Conservation (phyloP, 2,888 invertebrate genomes). For the Xestoiulus laeticollis region DNA sequence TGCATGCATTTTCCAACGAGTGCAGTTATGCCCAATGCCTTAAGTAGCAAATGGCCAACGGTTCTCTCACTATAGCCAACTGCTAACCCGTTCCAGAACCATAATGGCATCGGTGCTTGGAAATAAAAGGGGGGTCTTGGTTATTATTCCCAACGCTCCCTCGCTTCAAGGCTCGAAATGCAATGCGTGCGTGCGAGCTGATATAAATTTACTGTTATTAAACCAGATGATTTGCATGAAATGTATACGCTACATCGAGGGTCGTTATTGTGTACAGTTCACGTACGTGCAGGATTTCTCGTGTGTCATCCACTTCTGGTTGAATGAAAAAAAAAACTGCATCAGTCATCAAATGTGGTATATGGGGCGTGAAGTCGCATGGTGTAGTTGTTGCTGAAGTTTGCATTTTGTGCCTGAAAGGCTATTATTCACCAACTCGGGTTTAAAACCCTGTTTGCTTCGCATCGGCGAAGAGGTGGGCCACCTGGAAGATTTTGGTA, state of each 20-base stretch:
- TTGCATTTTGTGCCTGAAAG: not conserved
- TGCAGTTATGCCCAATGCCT: not conserved
- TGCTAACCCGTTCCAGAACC: not conserved
- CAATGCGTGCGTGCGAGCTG: not conserved
- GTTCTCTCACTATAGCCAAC: not conserved
- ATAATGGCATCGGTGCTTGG: slow-evolving; percentile 12
- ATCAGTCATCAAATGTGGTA: not conserved
- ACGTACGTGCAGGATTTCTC: slow-evolving; percentile 26
- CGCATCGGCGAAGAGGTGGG: not conserved
- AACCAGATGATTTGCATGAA: slow-evolving; percentile 26
- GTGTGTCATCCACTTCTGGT: slow-evolving; percentile 16
- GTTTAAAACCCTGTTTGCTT: not conserved
- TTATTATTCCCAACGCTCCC: not conserved
- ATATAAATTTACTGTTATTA: not conserved
- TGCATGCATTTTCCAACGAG: not conserved
- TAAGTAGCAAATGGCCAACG: not conserved
- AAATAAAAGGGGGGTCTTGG: not conserved
- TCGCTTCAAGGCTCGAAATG: not conserved
- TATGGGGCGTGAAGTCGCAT: slow-evolving; percentile 6
- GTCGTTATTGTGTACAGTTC: slow-evolving; percentile 26
- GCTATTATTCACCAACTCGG: not conserved
- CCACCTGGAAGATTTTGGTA: not conserved
- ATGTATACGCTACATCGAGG: not conserved
- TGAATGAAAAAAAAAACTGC: slow-evolving; percentile 2
- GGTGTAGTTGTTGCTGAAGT: not conserved